These are phyloP conservation scores for Dissostichus mawsoni DNA, from an alignment of 2,113 vertebrate species.

Conservation along the genomic window DNA sequence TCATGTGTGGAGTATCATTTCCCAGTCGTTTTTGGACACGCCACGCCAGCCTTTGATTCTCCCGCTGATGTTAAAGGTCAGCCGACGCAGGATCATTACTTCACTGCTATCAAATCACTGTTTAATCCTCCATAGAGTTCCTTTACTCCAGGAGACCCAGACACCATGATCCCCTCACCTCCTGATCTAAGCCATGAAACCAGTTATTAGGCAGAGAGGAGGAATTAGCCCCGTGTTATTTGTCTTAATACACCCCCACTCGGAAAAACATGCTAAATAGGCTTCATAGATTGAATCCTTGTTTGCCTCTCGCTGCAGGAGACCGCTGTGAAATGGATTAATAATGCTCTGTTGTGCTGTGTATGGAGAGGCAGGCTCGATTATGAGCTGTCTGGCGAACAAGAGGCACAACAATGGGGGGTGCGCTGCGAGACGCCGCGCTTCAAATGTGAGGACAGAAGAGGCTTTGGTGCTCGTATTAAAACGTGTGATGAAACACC, in stretches of 20 bases:
- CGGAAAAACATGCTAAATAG: slow-evolving; percentile 47
- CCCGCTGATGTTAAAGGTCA: slow-evolving; percentile 67
- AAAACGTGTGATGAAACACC: slow-evolving; percentile 54
- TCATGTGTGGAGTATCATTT: slow-evolving; percentile 60
- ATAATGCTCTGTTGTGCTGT: slow-evolving; percentile 60
- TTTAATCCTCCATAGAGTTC: slow-evolving; percentile 48
- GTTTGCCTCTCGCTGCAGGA: slow-evolving; percentile 63
- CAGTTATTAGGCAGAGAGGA: slow-evolving; percentile 25
- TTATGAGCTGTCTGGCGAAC: slow-evolving; percentile 67
- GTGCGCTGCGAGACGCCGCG: slow-evolving; percentile 30
- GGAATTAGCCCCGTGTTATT: slow-evolving; percentile 36
- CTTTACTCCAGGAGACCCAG: slow-evolving; percentile 5
- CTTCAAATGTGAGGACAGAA: slow-evolving; percentile 17
- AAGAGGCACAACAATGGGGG: slow-evolving; percentile 53
- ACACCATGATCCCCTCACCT: slow-evolving; percentile 52
- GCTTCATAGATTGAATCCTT: slow-evolving; percentile 48
- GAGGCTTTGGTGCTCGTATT: slow-evolving; percentile 23
- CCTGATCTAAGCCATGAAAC: slow-evolving; percentile 33
- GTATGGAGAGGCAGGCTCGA: slow-evolving; percentile 41
- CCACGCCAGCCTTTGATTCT: slow-evolving; percentile 61
- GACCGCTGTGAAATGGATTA: slow-evolving; percentile 69
- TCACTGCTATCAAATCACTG: slow-evolving; percentile 58
- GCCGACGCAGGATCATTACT: slow-evolving; percentile 58
- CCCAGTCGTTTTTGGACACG: slow-evolving; percentile 44
- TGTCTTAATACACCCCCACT: slow-evolving; percentile 18